These are phyloP conservation scores for Sebastolobus altivelis DNA, from an alignment of 2,797 vertebrate genomes.

Conservation along the genomic window DNA sequence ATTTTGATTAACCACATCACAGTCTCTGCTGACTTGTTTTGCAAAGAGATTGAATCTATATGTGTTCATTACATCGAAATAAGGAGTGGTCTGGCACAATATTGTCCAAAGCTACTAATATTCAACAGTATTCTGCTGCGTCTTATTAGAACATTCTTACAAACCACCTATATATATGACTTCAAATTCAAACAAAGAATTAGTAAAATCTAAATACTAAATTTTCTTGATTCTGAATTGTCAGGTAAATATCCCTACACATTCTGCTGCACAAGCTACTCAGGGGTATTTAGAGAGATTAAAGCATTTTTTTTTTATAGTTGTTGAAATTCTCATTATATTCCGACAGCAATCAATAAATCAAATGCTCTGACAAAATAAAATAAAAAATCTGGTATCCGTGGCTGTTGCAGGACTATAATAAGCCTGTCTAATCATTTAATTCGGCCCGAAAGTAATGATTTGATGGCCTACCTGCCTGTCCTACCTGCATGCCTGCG, in stretches of 20 bases:
- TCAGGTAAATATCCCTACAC: background rate
- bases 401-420: background rate
- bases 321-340: background rate
- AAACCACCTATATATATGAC: background rate
- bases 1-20: conserved; percentile 57
- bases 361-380: background rate
- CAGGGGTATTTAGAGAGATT: too few relatives aligned
- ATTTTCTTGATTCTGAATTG: background rate
- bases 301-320: background rate
- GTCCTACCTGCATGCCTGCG: background rate
- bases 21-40: conserved; percentile 62
- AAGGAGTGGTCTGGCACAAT: conserved; percentile 6
- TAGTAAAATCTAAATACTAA: background rate
- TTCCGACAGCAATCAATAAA: fast-evolving
- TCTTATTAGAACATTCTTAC: background rate
- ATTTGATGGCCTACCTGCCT: background rate
- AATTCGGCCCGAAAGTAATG: too few relatives aligned
- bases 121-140: conserved; percentile 4
- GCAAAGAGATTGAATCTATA: conserved; percentile 62
- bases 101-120: conserved; percentile 18
- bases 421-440: too few relatives aligned
- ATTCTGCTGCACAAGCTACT: background rate
- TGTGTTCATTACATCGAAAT: conserved; percentile 20
- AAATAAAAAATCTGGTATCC: background rate
- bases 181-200: background rate